Percentiles rank a stretch among this genome's conserved stretches.
phyloP scores from a whole-genome alignment of 92 coral and sea anemone genomes.

The Nematostella vectensis region DNA sequence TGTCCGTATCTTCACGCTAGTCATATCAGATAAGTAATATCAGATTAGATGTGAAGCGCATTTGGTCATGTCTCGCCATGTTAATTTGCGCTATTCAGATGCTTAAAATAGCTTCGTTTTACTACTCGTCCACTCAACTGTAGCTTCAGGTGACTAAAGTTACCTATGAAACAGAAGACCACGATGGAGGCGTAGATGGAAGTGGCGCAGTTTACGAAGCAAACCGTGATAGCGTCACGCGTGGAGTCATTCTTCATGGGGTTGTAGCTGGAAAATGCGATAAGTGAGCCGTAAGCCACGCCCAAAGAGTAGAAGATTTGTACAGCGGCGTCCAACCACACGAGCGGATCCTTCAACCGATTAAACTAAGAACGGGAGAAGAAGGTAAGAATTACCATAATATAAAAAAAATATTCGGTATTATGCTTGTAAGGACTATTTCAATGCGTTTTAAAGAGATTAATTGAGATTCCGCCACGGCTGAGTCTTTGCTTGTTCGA shows the following conservation, averaged over 20 bases:
- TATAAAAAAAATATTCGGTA: no score
- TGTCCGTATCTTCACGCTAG: no score
- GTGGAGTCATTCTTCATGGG: conserved; percentile 98
- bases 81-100: no score
- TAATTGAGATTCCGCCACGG: no score
- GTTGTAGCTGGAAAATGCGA: conserved; percentile 95
- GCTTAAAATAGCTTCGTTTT: no score
- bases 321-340: conserved; percentile 95
- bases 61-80: no score
- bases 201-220: conserved; percentile 89
- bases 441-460: not conserved
- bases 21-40: no score
- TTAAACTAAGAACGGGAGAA: conserved; percentile 45
- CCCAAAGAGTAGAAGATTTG: conserved; percentile 97
- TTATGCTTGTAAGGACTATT: no score
- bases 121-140: no score
- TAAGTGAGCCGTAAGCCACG: conserved; percentile 94
- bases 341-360: conserved; percentile 81
- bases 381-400: not conserved
- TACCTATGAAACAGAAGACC: conserved; percentile 91
- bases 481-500: no score
- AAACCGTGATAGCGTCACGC: conserved; percentile 88
- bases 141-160: no score
- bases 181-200: conserved; percentile 98
- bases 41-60: no score